Percentiles rank a stretch among this genome's conserved stretches.
Evolutionary conservation across 2,113 vertebrate genomes (phyloP).

Genomic region (Tetrao urogallus): DNA sequence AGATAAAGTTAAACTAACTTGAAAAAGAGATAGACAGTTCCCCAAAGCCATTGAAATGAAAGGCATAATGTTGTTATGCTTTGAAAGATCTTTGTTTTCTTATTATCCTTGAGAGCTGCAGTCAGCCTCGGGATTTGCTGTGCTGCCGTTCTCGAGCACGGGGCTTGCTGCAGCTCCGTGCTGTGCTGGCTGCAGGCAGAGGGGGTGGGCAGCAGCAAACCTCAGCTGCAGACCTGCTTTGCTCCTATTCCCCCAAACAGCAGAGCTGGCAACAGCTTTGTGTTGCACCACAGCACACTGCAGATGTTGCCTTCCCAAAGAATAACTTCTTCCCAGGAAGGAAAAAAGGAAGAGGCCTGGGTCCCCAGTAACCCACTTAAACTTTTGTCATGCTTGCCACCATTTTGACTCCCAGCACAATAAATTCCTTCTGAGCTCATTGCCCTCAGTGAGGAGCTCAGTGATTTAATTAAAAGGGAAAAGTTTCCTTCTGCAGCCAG

Average conservation of each 20-base stretch:
- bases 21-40: neutral
- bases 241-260: neutral
- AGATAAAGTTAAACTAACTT: neutral
- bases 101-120: neutral
- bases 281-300: accelerated
- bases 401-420: neutral
- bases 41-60: neutral
- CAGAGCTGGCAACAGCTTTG: neutral
- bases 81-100: neutral
- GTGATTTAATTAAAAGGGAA: constrained; percentile 56
- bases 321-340: neutral
- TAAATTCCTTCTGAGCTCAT: neutral
- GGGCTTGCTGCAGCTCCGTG: neutral
- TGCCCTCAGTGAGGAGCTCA: neutral
- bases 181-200: neutral
- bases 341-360: accelerated
- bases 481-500: constrained; percentile 19
- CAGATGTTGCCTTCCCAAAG: neutral
- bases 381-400: neutral
- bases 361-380: neutral
- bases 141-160: neutral
- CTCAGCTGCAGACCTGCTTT: neutral
- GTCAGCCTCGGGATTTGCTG: neutral
- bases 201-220: neutral
- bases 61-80: neutral